Conservation (phyloP, 2,113 vertebrate genomes). For the Epinephelus fuscoguttatus region DNA sequence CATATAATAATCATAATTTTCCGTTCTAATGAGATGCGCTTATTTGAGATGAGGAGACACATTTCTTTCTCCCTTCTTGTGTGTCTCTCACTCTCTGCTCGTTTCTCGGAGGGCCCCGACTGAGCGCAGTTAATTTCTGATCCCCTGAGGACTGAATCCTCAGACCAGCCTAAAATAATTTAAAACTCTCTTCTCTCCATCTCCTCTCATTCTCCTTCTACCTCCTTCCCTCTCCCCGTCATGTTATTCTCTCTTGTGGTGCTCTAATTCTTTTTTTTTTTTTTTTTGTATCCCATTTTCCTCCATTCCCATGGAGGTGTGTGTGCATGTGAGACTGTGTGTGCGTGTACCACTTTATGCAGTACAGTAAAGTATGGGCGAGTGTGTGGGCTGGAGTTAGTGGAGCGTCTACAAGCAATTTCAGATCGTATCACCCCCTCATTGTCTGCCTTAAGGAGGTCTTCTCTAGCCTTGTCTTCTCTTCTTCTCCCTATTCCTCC, state of each 20-base stretch:
- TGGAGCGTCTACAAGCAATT: slow-evolving; percentile 80
- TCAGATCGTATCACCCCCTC: slow-evolving; percentile 76
- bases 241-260: slow-evolving; percentile 63
- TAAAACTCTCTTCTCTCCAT: slow-evolving; percentile 53
- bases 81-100: slow-evolving; percentile 26
- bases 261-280: slow-evolving; percentile 69
- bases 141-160: slow-evolving; percentile 61
- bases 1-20: background rate
- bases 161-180: slow-evolving; percentile 65
- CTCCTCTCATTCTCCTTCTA: slow-evolving; percentile 46
- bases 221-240: slow-evolving; percentile 38
- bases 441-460: slow-evolving; percentile 75
- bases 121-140: slow-evolving; percentile 72
- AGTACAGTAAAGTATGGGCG: slow-evolving; percentile 49
- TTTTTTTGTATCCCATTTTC: slow-evolving; percentile 42
- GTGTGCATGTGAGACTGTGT: slow-evolving; percentile 21
- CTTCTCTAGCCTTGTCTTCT: slow-evolving; percentile 53
- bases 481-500: slow-evolving; percentile 45
- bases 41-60: slow-evolving; percentile 1
- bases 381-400: slow-evolving; percentile 72
- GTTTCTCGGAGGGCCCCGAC: slow-evolving; percentile 60
- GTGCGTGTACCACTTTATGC: slow-evolving; percentile 39
- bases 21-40: background rate
- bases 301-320: slow-evolving; percentile 42
- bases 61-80: background rate